phyloP scores from a whole-genome alignment of 2,888 invertebrate species.

The Andrena trimmerana region DNA sequence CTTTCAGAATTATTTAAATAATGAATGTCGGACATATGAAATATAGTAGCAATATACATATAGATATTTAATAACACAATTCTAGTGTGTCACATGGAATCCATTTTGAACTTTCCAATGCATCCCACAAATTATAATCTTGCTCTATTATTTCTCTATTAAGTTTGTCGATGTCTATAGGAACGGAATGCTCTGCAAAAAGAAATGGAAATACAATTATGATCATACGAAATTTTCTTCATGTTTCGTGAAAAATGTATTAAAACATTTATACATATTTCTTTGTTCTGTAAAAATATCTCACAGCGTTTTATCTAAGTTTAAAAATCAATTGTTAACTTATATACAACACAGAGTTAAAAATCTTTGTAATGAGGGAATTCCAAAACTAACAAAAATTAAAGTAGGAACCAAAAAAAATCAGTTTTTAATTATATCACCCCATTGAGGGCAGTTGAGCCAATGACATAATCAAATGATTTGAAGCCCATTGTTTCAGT shows the following conservation, averaged over 20 bases:
- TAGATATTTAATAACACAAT: slow-evolving; percentile 85
- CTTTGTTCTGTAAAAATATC: not conserved
- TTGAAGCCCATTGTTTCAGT: no score
- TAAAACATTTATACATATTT: not conserved
- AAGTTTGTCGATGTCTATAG: slow-evolving; percentile 91
- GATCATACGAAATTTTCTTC: not conserved
- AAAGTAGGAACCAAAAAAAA: no score
- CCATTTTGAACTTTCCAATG: slow-evolving; percentile 94
- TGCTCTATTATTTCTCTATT: slow-evolving; percentile 92
- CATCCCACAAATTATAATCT: slow-evolving; percentile 92
- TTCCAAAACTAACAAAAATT: no score
- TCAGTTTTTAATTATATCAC: no score
- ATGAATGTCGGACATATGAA: not conserved
- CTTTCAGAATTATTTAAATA: slow-evolving; percentile 30
- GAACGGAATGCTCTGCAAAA: slow-evolving; percentile 90
- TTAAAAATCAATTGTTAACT: no score
- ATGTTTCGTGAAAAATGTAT: not conserved
- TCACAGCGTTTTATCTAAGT: no score
- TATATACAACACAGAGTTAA: no score
- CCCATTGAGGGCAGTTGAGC: no score
- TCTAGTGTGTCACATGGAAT: slow-evolving; percentile 92
- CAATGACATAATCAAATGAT: no score
- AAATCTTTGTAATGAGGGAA: no score
- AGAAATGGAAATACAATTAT: slow-evolving; percentile 74
- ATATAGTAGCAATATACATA: slow-evolving; percentile 9